Conservation (phyloP, 2,888 invertebrate genomes). For the Melipona bicolor region DNA sequence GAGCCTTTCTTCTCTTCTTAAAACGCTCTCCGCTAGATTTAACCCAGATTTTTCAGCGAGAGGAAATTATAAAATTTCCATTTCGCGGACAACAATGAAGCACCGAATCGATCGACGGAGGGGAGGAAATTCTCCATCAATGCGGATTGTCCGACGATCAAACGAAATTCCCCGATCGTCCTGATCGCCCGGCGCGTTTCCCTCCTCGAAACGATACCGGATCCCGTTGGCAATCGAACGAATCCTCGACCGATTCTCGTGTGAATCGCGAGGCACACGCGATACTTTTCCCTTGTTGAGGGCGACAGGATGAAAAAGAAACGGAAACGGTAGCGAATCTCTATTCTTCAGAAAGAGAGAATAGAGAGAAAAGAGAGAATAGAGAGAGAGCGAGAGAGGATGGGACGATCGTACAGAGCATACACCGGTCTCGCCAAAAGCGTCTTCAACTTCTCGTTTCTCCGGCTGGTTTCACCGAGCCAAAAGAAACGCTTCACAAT, state of each 20-base stretch:
- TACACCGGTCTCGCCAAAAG: conserved; percentile 62
- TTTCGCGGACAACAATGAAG: neutral
- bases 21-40: no score
- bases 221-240: conserved; percentile 10
- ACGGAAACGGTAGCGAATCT: conserved; percentile 1
- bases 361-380: no score
- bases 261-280: conserved; percentile 23
- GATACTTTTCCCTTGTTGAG: conserved; percentile 29
- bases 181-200: neutral
- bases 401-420: conserved; percentile 30
- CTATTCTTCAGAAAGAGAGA: no score
- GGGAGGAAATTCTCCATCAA: neutral
- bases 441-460: conserved; percentile 65
- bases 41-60: no score
- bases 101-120: neutral
- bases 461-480: conserved; percentile 58
- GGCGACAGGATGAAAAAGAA: conserved; percentile 15
- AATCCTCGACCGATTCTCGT: neutral
- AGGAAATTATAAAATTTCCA: neutral
- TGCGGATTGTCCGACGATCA: neutral
- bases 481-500: conserved; percentile 68
- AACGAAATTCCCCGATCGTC: neutral
- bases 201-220: neutral
- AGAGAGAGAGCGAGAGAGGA: neutral
- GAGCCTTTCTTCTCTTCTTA: no score